phyloP scores from a whole-genome alignment of 2,888 invertebrate genomes.

The Lasioglossum malachurum region DNA sequence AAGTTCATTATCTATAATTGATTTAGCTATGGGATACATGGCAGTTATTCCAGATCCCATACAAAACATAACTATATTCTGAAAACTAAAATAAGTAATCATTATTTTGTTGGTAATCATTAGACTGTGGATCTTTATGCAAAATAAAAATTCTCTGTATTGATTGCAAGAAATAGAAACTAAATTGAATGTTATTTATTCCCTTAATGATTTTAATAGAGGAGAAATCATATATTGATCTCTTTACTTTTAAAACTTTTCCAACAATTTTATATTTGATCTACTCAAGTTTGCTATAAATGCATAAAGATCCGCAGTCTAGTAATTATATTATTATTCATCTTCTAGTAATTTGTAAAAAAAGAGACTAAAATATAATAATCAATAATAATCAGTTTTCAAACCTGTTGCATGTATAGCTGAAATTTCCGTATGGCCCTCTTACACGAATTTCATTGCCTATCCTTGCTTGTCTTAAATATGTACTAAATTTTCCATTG shows the following conservation, averaged over 20 bases:
- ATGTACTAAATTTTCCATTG: slow-evolving; percentile 74
- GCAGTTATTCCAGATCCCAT: slow-evolving; percentile 82
- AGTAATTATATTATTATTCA: background rate
- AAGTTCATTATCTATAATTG: slow-evolving; percentile 76
- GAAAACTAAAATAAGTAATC: slow-evolving; percentile 71
- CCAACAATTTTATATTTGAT: too few relatives aligned
- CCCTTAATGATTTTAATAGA: too few relatives aligned
- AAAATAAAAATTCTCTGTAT: too few relatives aligned
- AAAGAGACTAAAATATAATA: background rate
- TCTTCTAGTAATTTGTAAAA: background rate
- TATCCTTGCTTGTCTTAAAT: slow-evolving; percentile 69
- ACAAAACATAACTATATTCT: slow-evolving; percentile 78
- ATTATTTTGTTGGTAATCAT: background rate
- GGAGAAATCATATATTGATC: too few relatives aligned
- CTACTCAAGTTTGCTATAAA: too few relatives aligned
- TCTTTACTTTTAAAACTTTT: too few relatives aligned
- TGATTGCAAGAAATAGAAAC: too few relatives aligned
- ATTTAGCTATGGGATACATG: slow-evolving; percentile 78
- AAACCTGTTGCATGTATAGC: slow-evolving; percentile 78
- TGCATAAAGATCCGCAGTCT: too few relatives aligned
- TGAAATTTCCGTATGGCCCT: slow-evolving; percentile 82
- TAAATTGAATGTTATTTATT: too few relatives aligned
- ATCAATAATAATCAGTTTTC: slow-evolving; percentile 2
- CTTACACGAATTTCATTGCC: slow-evolving; percentile 75
- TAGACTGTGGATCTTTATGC: too few relatives aligned